Base-by-base conservation (phyloP, 2,113 vertebrate species). In the Cottus gobio region DNA sequence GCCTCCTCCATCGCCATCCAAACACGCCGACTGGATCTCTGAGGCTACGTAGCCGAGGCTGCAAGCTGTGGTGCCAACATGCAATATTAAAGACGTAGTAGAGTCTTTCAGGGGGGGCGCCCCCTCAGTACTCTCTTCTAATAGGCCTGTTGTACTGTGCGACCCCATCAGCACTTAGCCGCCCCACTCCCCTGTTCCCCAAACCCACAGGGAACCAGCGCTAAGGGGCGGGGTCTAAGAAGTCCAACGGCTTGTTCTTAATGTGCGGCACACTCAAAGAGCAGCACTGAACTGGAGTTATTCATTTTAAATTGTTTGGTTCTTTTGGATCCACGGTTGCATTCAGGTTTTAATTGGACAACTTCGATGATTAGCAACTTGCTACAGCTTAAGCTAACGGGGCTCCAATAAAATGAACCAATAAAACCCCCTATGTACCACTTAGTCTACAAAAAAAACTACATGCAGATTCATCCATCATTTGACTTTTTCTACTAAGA, bases 71-170 rank as follows among this genome's bases (percentile, higher is more conserved):
- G n/a, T n/a, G n/a, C 79, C 79, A 71, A 83, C 86, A 93, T 93
- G 86, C 73, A 93, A 93, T 91, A 92, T 93, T 93, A 83, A 93
- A 89, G 71, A 93, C 7, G 0, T 15, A 24, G 67, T 15, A 24
- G 67, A 86, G 88, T 89, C 87, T 91, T n/a, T n/a, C n/a, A n/a
- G 82, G 85, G 90, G 85, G 90, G 89, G 78, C 60, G 66, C 81
- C 82, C 75, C 84, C 70, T 77, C 44, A 60, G 37, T 62, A 10
- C 82, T 80, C 71, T 48, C 52, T 18, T 67, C 80, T 75, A 71
- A 79, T 77, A 79, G 82, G 65, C 68, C 63, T 63, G 72, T n/a
- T 73, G 70, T 80, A 57, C 67, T 48, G 64, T 69, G 44, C 12
- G 62, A 73, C 72, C 82, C 80, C 61, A 60, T 63, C 18, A 68